phyloP scores from a whole-genome alignment of 1,140 invertebrate genomes.

The Reticulitermes speratus region DNA sequence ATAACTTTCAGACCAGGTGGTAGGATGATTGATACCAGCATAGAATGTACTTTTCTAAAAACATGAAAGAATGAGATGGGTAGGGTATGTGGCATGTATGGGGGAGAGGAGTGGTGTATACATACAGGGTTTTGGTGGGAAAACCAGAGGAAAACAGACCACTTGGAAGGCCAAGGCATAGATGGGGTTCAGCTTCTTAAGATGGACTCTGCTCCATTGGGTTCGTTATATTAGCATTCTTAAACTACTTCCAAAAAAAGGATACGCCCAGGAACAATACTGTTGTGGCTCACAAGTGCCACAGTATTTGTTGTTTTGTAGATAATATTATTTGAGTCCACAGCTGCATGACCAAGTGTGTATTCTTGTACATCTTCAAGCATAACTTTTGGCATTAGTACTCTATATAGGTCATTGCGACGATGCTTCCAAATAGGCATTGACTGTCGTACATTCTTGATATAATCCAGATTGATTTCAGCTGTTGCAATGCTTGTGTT shows the following conservation, averaged over 20 bases:
- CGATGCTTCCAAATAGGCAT: not conserved
- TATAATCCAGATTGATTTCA: not conserved
- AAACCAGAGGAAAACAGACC: too few relatives aligned
- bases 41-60: too few relatives aligned
- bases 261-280: not conserved
- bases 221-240: not conserved
- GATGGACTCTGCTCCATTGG: too few relatives aligned
- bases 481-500: not conserved
- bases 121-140: too few relatives aligned
- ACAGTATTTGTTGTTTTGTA: not conserved
- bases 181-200: too few relatives aligned
- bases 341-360: not conserved
- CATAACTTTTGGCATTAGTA: not conserved
- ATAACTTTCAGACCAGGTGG: too few relatives aligned
- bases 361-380: not conserved
- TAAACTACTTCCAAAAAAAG: not conserved
- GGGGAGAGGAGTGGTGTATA: too few relatives aligned
- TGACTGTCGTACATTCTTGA: not conserved
- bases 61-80: too few relatives aligned
- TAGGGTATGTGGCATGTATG: too few relatives aligned
- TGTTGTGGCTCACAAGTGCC: not conserved
- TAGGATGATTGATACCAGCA: too few relatives aligned
- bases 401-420: not conserved
- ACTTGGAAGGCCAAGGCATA: too few relatives aligned
- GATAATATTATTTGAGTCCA: not conserved